Base-by-base conservation (phyloP, 1,140 invertebrate species). In the Brachionus plicatilis region DNA sequence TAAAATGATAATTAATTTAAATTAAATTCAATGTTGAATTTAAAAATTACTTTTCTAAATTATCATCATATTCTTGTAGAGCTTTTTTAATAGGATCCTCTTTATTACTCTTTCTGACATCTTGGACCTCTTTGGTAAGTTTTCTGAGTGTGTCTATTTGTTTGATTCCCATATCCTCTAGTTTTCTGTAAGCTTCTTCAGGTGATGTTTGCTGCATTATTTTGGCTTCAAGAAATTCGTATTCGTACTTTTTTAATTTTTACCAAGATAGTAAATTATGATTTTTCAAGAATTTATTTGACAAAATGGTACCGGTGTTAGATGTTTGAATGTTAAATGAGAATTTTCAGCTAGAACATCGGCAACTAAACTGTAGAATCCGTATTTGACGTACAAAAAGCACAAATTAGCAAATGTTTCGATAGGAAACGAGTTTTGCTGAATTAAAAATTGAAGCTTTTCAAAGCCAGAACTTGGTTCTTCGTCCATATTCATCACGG, bases 261-360 rank as follows among this genome's bases (percentile, higher is more conserved):
- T 3, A 29, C 27, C 27, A 37, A 37, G 33, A 37, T 37, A 37
- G 33, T 7, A 37, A 37, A 37, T n/a, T n/a, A 37, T 37, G 0
- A 37, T 37, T 37, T 6, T 37, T 37, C 1, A 37, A 37, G 5
- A 37, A 37, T 37, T 98, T 99, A 0, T 47, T 12, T 47, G 17
- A 20, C 12, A 37, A 17, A 43, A 12, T 29, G 45, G 90, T 91
- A 95, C 94, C 53, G 95, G 94, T 20, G 94, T 95, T 29, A 99
- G 90, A 90, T 96, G 97, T 90, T 97, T 98, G 88, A 96, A 97
- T 2, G 96, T 98, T 47, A 99, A 92, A 90, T 99, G 94, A 43
- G 95, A 94, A 91, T 99, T 97, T 91, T 99, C 97, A 17, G 97
- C 97, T 82, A 99, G 90, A 76, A 99, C 94, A 91, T 99, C 97